A percentile compares a stretch with the other conserved stretches of the same genome.
These are phyloP conservation scores for Lasioglossum oenotherae DNA, from an alignment of 2,888 invertebrate genomes.

Conservation along the genomic window DNA sequence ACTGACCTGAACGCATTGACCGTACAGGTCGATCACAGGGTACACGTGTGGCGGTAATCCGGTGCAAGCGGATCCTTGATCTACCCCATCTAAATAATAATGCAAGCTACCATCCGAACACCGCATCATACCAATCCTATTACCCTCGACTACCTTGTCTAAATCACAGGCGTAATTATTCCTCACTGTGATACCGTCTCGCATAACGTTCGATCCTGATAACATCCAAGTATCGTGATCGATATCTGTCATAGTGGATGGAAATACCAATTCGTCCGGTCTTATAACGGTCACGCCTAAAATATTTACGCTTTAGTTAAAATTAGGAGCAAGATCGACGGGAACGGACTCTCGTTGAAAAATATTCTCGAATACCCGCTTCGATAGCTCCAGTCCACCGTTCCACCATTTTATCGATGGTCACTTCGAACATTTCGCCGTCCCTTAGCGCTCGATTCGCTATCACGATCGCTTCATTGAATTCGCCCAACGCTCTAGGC, in stretches of 20 bases:
- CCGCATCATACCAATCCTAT: constrained; percentile 94
- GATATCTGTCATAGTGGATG: constrained; percentile 96
- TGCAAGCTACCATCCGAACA: constrained; percentile 93
- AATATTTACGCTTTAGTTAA: constrained; percentile 23
- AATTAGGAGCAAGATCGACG: neutral
- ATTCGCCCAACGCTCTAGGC: constrained; percentile 95
- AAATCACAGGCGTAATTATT: constrained; percentile 95
- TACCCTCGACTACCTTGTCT: constrained; percentile 91
- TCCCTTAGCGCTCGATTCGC: constrained; percentile 94
- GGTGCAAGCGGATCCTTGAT: constrained; percentile 94
- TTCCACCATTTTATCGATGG: constrained; percentile 95
- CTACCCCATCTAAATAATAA: constrained; percentile 94
- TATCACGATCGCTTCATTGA: constrained; percentile 97
- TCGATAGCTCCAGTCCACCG: constrained; percentile 97
- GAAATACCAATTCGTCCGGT: constrained; percentile 94
- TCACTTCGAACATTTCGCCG: constrained; percentile 96
- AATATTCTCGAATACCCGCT: constrained; percentile 86
- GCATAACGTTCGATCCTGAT: constrained; percentile 96
- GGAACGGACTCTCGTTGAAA: neutral
- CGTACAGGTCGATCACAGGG: constrained; percentile 97
- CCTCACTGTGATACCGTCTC: constrained; percentile 93
- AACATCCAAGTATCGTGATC: constrained; percentile 96
- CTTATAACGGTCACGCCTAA: constrained; percentile 94
- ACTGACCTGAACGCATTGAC: constrained; percentile 94
- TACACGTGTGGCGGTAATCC: constrained; percentile 93